phyloP scores from a whole-genome alignment of 2,797 vertebrate genomes.

The Trichosurus vulpecula region DNA sequence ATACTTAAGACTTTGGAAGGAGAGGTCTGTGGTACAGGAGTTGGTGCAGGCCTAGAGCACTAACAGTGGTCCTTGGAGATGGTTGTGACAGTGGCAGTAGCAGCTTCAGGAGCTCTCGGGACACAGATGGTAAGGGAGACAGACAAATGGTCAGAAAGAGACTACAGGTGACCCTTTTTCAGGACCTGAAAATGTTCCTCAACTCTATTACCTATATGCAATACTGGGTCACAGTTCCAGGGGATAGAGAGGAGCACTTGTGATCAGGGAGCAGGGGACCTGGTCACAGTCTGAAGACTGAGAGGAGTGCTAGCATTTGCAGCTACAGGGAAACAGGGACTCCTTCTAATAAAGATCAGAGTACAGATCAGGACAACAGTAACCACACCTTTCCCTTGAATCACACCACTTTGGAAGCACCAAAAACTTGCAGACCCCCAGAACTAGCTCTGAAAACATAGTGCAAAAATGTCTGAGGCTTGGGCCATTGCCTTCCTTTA shows the following conservation, averaged over 20 bases:
- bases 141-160: no score
- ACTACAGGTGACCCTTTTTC: no score
- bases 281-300: not conserved
- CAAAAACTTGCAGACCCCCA: not conserved
- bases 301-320: not conserved
- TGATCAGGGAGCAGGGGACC: not conserved
- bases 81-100: no score
- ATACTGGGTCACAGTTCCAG: not conserved
- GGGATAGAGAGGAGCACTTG: not conserved
- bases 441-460: no score
- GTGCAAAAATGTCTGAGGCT: not conserved
- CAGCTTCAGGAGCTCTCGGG: no score
- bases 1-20: not conserved
- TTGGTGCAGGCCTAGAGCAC: no score
- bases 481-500: not conserved
- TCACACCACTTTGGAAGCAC: no score
- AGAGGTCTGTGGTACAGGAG: not conserved
- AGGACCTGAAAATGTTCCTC: no score
- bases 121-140: no score
- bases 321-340: not conserved
- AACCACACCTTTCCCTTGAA: not conserved
- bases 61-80: no score
- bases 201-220: not conserved
- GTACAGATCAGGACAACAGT: not conserved
- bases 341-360: not conserved